A percentile compares a stretch with the other conserved stretches of the same genome.
phyloP scores from a whole-genome alignment of 1,140 invertebrate genomes.

The Leucophenga varia region DNA sequence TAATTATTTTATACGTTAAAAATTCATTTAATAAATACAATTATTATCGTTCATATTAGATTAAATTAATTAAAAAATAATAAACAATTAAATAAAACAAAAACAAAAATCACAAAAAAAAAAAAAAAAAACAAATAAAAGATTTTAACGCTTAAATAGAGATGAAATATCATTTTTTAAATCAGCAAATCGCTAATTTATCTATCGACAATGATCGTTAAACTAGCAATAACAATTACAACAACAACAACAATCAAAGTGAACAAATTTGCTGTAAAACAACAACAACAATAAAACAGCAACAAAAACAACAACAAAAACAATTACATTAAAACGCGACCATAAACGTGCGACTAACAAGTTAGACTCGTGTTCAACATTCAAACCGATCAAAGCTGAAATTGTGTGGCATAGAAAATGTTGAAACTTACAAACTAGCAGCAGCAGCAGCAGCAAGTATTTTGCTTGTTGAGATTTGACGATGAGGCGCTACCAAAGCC shows the following conservation, averaged over 20 bases:
- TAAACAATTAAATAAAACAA: neutral
- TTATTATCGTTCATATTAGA: too few relatives aligned
- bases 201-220: slow-evolving; percentile 15
- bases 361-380: slow-evolving; percentile 9
- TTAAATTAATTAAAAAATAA: neutral
- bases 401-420: neutral
- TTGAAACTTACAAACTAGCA: neutral
- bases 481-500: slow-evolving; percentile 48
- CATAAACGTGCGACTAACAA: slow-evolving; percentile 39
- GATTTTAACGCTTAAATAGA: too few relatives aligned
- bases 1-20: too few relatives aligned
- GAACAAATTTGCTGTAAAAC: slow-evolving; percentile 51
- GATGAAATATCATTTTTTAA: too few relatives aligned
- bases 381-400: too few relatives aligned
- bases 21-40: too few relatives aligned
- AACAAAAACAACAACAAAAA: slow-evolving; percentile 43
- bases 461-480: too few relatives aligned
- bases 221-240: slow-evolving; percentile 8
- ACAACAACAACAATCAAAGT: slow-evolving; percentile 31
- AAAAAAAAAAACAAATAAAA: too few relatives aligned
- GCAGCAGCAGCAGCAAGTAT: slow-evolving; percentile 1
- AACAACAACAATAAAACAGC: slow-evolving; percentile 39
- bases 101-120: too few relatives aligned
- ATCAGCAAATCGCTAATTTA: too few relatives aligned
- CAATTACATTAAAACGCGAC: slow-evolving; percentile 54